These are phyloP conservation scores for Syngnathus typhle DNA, from an alignment of 2,113 vertebrate species.

Conservation along the genomic window DNA sequence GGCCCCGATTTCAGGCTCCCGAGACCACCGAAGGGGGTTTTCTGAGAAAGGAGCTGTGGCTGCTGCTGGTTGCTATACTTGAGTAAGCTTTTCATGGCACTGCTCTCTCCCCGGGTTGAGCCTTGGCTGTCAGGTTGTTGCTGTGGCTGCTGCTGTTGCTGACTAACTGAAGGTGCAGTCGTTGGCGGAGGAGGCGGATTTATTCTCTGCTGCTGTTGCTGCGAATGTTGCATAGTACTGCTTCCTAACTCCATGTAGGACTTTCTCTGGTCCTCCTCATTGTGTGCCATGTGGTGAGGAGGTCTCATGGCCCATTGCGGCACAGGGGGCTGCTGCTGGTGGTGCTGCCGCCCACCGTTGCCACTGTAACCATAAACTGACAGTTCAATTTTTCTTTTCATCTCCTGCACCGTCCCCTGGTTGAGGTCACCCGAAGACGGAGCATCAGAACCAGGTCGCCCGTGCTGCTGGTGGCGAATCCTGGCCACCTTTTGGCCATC, in stretches of 20 bases:
- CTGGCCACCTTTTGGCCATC: conserved; percentile 87
- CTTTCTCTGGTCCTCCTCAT: conserved; percentile 78
- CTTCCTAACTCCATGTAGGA: conserved; percentile 83
- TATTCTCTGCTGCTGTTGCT: conserved; percentile 53
- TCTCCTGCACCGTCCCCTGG: conserved; percentile 67
- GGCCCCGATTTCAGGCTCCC: conserved; percentile 76
- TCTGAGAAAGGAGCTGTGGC: conserved; percentile 85
- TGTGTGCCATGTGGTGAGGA: conserved; percentile 70
- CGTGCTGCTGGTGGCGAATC: conserved; percentile 93
- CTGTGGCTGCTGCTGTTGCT: conserved; percentile 68
- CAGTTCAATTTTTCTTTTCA: conserved; percentile 84
- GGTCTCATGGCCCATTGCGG: conserved; percentile 81
- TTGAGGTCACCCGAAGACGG: conserved; percentile 57
- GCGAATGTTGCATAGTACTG: conserved; percentile 50
- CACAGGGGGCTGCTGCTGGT: conserved; percentile 70
- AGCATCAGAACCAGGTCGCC: conserved; percentile 68
- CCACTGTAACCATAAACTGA: conserved; percentile 76
- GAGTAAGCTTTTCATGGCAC: conserved; percentile 90
- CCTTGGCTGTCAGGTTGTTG: conserved; percentile 75
- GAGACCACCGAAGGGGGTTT: conserved; percentile 82
- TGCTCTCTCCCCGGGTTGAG: conserved; percentile 77
- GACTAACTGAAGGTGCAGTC: conserved; percentile 40
- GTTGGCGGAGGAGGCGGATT: conserved; percentile 54
- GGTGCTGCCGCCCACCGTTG: conserved; percentile 66
- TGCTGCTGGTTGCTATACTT: conserved; percentile 94